These are phyloP conservation scores for Echinops telfairi DNA, from an alignment of 2,113 vertebrate species.

Conservation along the genomic window DNA sequence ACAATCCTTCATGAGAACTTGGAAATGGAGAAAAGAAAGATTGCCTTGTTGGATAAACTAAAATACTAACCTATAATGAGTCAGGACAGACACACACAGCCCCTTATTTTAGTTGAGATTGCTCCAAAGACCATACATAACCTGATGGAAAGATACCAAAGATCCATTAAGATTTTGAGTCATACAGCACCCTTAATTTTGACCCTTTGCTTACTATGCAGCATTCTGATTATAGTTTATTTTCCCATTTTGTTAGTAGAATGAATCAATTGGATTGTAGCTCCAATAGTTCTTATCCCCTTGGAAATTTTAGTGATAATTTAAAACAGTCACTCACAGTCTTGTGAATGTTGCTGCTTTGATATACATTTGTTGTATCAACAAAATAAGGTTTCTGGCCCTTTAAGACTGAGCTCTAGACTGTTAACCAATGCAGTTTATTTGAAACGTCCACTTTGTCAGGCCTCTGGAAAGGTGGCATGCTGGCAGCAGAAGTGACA, in stretches of 20 bases:
- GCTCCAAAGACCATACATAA: background rate
- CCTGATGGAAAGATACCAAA: background rate
- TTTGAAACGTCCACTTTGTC: background rate
- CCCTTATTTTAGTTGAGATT: conserved; percentile 32
- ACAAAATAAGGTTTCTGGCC: background rate
- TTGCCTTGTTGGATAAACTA: background rate
- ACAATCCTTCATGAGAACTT: background rate
- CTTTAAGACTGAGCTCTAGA: background rate
- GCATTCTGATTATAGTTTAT: background rate
- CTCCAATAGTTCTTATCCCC: background rate
- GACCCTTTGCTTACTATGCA: conserved; percentile 1
- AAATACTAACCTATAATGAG: conserved; percentile 7
- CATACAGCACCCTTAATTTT: background rate
- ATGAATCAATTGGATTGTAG: background rate
- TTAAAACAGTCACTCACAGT: background rate
- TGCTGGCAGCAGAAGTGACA: background rate
- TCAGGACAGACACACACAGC: background rate
- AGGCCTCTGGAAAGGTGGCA: background rate
- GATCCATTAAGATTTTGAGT: conserved; percentile 11
- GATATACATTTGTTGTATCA: background rate
- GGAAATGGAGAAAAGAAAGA: conserved; percentile 29
- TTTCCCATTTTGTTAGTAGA: background rate
- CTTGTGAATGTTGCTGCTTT: background rate
- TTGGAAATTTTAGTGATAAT: background rate
- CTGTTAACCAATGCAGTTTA: background rate